A percentile compares a stretch with the other conserved stretches of the same genome.
Conservation (phyloP, 1,140 invertebrate species). For the Drosophila nannoptera region DNA sequence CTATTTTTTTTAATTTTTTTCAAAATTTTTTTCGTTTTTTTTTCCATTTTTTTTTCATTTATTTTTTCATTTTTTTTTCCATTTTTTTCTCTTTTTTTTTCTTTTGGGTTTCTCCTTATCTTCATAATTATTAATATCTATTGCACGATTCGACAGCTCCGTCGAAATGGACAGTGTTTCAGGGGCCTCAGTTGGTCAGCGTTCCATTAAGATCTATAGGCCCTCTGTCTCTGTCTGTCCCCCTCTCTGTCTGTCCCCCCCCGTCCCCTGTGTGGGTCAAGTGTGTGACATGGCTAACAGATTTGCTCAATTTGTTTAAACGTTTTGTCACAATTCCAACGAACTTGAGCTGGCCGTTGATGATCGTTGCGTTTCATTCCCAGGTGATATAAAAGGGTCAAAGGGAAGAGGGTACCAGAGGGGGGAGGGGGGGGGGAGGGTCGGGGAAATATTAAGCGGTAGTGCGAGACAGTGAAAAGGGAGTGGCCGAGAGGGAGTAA, state of each 20-base stretch:
- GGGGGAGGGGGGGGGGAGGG: no score
- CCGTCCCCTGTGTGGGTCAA: constrained; percentile 43
- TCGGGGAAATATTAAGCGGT: no score
- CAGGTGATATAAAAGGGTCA: neutral
- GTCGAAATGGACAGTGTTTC: constrained; percentile 46
- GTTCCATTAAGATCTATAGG: no score
- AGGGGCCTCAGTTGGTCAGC: constrained; percentile 14
- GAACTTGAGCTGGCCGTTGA: constrained; percentile 8
- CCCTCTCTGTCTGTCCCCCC: neutral
- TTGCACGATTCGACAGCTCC: constrained; percentile 43
- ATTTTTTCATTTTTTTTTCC: no score
- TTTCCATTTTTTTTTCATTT: no score
- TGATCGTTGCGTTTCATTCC: neutral
- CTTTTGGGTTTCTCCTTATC: no score
- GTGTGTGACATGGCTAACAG: constrained; percentile 39
- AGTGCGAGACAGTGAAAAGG: no score
- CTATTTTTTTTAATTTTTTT: no score
- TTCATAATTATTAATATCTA: constrained; percentile 61
- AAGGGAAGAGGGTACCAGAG: no score
- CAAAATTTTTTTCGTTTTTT: no score
- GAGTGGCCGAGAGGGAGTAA: no score
- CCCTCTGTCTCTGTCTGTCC: neutral
- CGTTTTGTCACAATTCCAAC: constrained; percentile 5
- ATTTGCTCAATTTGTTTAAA: constrained; percentile 7
- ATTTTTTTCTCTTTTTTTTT: no score